These are phyloP conservation scores for Hypsibius dujardini DNA, from an alignment of 1,140 invertebrate species.

Conservation along the genomic window DNA sequence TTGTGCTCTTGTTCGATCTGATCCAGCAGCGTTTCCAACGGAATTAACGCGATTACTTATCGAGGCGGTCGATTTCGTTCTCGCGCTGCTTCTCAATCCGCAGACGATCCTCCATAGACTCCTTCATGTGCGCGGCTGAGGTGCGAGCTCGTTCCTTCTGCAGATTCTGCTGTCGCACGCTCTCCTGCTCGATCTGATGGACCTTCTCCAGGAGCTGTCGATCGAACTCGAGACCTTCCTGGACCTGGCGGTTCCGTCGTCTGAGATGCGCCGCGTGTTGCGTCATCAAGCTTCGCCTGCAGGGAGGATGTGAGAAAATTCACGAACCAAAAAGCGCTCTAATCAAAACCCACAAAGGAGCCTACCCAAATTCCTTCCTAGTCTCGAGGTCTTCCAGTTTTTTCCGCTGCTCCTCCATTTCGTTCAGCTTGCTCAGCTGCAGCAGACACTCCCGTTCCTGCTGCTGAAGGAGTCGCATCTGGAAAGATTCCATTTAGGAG, in stretches of 20 bases:
- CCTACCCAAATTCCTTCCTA: neutral
- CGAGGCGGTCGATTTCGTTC: slow-evolving; percentile 1
- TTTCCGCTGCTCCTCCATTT: slow-evolving; percentile 11
- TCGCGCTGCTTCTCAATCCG: slow-evolving; percentile 5
- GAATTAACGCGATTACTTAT: neutral
- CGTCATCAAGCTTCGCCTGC: neutral
- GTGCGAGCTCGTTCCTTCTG: neutral
- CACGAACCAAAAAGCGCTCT: no score
- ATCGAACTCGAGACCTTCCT: slow-evolving; percentile 1
- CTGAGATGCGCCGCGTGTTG: neutral
- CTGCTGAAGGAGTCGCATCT: neutral
- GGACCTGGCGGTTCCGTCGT: slow-evolving; percentile 12
- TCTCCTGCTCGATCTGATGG: neutral
- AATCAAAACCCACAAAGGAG: no score
- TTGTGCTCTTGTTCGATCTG: no score
- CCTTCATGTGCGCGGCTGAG: neutral
- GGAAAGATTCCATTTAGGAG: no score
- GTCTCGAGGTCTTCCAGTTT: neutral
- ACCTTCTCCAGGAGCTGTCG: neutral
- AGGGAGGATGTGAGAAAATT: neutral
- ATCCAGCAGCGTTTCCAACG: neutral
- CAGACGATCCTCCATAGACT: neutral
- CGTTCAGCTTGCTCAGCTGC: neutral
- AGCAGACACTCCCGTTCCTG: neutral
- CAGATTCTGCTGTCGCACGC: neutral